Conservation (phyloP, 2,113 vertebrate genomes). For the Sebastes schlegelii region DNA sequence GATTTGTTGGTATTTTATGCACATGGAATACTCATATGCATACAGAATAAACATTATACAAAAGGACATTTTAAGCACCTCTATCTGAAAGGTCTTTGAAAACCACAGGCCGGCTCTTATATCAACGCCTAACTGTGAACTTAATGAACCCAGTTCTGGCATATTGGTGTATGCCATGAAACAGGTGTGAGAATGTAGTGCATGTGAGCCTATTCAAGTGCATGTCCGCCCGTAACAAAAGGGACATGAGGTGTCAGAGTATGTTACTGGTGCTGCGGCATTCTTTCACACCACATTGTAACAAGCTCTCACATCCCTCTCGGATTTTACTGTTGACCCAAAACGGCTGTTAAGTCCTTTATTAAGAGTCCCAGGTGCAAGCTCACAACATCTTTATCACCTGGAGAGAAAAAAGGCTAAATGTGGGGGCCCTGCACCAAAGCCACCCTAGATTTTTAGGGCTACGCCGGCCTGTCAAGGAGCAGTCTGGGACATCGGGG, state of each 20-base stretch:
- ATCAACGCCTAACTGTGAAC: slow-evolving; percentile 10
- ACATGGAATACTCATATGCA: neutral
- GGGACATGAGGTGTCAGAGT: slow-evolving; percentile 61
- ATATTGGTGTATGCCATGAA: slow-evolving; percentile 49
- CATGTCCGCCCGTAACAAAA: slow-evolving; percentile 51
- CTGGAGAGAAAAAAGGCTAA: slow-evolving; percentile 44
- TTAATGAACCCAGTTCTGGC: slow-evolving; percentile 50
- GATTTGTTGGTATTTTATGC: neutral
- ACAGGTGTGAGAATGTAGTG: slow-evolving; percentile 65
- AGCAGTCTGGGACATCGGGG: slow-evolving; percentile 26
- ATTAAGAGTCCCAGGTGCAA: slow-evolving; percentile 78
- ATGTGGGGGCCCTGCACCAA: slow-evolving; percentile 31
- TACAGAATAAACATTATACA: neutral
- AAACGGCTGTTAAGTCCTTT: slow-evolving; percentile 76
- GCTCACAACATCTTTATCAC: slow-evolving; percentile 75
- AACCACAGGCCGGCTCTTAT: neutral
- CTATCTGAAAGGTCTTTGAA: slow-evolving; percentile 24
- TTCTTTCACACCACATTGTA: slow-evolving; percentile 72
- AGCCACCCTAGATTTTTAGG: slow-evolving; percentile 41
- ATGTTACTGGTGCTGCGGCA: slow-evolving; percentile 44
- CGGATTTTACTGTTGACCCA: slow-evolving; percentile 67
- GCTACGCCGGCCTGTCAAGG: slow-evolving; percentile 23
- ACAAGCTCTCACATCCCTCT: slow-evolving; percentile 66
- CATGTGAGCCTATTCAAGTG: slow-evolving; percentile 23
- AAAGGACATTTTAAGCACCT: neutral